A percentile compares a stretch with the other conserved stretches of the same genome.
These are phyloP conservation scores for Peromyscus maniculatus DNA, from an alignment of 2,113 vertebrate genomes.

Conservation along the genomic window DNA sequence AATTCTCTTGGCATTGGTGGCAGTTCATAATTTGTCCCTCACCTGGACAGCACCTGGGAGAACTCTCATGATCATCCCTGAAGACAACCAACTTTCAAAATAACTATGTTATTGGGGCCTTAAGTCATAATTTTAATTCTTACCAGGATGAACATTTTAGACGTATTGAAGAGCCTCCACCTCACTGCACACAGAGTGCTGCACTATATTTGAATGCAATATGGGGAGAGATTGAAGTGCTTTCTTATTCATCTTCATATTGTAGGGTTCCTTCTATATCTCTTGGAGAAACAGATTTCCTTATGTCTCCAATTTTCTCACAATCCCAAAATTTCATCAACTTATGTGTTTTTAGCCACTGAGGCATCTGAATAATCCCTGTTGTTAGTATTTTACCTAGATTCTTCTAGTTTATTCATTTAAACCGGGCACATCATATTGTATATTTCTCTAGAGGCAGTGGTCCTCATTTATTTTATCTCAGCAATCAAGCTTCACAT, in stretches of 20 bases:
- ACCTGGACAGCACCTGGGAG: neutral
- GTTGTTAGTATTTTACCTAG: neutral
- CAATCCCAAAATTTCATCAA: neutral
- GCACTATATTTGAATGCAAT: neutral
- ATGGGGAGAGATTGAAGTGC: neutral
- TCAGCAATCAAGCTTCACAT: neutral
- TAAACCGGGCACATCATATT: neutral
- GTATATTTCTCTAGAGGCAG: neutral
- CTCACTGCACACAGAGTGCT: neutral
- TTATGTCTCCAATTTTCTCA: neutral
- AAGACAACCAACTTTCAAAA: neutral
- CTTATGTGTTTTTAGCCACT: neutral
- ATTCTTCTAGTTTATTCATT: neutral
- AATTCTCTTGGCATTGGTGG: neutral
- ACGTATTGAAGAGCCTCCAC: neutral
- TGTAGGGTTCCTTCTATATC: neutral
- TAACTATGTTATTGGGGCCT: neutral
- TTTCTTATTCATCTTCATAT: neutral
- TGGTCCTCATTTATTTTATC: constrained; percentile 26
- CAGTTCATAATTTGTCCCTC: neutral
- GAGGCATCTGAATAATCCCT: neutral
- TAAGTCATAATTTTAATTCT: neutral
- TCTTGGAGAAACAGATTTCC: neutral
- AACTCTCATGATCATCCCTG: neutral
- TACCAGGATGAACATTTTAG: neutral